Conservation (phyloP, 1,140 invertebrate species). For the Lordiphosa collinella region DNA sequence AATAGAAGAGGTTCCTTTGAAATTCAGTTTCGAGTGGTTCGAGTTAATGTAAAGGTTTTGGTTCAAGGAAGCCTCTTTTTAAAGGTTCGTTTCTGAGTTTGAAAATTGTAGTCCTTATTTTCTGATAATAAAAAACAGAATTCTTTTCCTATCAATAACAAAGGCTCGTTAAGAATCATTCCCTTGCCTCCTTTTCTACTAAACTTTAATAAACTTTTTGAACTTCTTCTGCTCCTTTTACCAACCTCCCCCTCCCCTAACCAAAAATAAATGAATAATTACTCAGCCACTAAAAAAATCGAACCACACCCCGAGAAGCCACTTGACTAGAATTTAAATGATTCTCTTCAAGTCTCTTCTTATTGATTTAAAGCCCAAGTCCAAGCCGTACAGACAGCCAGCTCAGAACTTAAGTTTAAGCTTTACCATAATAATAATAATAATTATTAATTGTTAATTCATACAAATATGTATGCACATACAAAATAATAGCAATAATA, state of each 20-base stretch:
- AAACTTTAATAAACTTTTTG: no score
- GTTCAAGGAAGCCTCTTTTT: no score
- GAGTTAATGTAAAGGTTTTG: no score
- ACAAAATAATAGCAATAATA: constrained; percentile 41
- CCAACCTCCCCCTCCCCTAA: not conserved
- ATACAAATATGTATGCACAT: constrained; percentile 14
- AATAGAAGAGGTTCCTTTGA: no score
- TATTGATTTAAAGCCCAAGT: not conserved
- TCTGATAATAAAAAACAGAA: no score
- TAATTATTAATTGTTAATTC: constrained; percentile 59
- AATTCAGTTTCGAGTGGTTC: no score
- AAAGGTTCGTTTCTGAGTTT: no score
- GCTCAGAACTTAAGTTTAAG: constrained; percentile 50
- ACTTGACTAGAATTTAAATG: constrained; percentile 45
- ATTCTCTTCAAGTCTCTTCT: constrained; percentile 20
- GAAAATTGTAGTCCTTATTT: no score
- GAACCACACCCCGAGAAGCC: not conserved
- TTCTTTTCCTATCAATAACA: no score
- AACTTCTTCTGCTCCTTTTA: not conserved
- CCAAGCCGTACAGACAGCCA: constrained; percentile 8
- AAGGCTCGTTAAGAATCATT: no score
- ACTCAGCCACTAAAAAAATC: not conserved
- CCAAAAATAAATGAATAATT: constrained; percentile 5
- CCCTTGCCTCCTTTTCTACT: no score
- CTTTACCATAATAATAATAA: constrained; percentile 25